A percentile compares a stretch with the other conserved stretches of the same genome.
Conservation (phyloP, 2,113 vertebrate species). For the Pedetes capensis region DNA sequence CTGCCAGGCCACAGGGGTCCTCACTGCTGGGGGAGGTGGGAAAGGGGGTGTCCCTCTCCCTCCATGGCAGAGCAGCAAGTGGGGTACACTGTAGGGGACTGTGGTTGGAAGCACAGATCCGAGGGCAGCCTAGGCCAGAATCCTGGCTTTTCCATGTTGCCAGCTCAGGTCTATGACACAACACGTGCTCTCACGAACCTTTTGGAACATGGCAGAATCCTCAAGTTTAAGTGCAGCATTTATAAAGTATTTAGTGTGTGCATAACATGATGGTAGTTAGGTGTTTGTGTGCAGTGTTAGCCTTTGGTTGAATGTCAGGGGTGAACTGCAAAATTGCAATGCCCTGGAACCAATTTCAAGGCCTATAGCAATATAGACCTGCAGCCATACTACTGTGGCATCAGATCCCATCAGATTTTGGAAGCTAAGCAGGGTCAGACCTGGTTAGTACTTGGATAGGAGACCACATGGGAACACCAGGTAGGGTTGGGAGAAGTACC, state of each 20-base stretch:
- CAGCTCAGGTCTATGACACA: neutral
- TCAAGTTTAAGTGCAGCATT: neutral
- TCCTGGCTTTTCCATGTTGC: fast-evolving
- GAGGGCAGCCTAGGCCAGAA: neutral
- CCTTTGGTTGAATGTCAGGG: neutral
- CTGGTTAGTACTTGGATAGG: too few species aligned
- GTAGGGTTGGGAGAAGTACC: too few species aligned
- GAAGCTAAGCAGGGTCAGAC: too few species aligned
- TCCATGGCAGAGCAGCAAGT: neutral
- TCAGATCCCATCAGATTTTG: too few species aligned
- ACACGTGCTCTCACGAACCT: neutral
- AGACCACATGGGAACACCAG: too few species aligned
- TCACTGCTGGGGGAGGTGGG: neutral
- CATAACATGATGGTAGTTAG: fast-evolving
- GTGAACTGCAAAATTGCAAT: neutral
- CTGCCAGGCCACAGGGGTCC: neutral
- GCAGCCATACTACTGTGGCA: too few species aligned
- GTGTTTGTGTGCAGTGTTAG: neutral
- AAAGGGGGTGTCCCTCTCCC: neutral
- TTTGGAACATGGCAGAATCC: neutral
- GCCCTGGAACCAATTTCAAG: neutral
- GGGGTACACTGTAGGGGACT: fast-evolving
- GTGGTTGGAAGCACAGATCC: fast-evolving
- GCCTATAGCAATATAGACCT: neutral
- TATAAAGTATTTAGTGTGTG: neutral